Conservation (phyloP, 2,113 vertebrate genomes). For the Lampris incognitus region DNA sequence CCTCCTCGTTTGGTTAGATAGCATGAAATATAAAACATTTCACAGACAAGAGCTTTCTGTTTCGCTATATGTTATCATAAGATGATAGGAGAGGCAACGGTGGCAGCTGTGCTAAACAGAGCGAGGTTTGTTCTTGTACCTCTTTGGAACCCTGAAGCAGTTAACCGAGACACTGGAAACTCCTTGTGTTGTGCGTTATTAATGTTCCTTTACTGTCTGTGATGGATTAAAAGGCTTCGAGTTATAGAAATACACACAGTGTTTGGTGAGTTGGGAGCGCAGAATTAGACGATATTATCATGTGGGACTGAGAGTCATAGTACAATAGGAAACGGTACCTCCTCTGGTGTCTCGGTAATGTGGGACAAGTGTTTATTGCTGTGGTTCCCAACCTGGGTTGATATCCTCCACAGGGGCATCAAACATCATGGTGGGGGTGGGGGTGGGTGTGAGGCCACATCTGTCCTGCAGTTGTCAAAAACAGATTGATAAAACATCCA, state of each 20-base stretch:
- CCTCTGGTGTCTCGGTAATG: background rate
- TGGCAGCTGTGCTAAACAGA: conserved; percentile 56
- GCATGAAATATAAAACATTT: conserved; percentile 60
- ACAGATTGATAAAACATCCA: too few species aligned
- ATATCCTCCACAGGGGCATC: too few species aligned
- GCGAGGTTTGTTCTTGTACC: conserved; percentile 46
- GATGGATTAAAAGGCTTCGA: conserved; percentile 4
- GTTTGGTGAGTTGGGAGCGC: background rate
- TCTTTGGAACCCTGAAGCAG: background rate
- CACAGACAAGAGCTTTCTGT: conserved; percentile 60
- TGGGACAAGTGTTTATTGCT: background rate
- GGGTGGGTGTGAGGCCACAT: too few species aligned
- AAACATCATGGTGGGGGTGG: too few species aligned
- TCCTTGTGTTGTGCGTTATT: background rate
- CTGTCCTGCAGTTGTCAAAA: too few species aligned
- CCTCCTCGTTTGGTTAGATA: conserved; percentile 52
- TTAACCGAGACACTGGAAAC: background rate
- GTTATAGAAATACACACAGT: background rate
- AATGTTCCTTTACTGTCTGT: background rate
- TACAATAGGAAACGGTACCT: background rate
- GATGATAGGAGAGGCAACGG: conserved; percentile 54
- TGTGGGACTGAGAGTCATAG: background rate
- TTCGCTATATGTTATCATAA: conserved; percentile 57
- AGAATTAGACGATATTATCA: background rate
- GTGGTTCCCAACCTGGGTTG: too few species aligned